Percentiles rank a stretch among this genome's conserved stretches.
Conservation (phyloP, 2,888 invertebrate genomes). For the Esperia sulphurella region DNA sequence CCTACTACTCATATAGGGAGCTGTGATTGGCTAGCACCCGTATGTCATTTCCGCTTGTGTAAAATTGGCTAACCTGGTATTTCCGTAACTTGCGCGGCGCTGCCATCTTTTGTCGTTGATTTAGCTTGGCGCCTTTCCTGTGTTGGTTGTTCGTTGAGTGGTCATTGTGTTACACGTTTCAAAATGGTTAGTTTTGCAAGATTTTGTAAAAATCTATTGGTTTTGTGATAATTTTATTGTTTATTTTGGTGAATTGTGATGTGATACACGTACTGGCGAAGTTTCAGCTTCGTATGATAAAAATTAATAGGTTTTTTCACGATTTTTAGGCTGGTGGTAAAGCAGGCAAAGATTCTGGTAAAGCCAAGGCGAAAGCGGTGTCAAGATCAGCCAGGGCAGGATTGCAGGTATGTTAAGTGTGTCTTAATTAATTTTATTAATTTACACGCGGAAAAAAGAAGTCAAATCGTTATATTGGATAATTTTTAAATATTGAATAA, state of each 20-base stretch:
- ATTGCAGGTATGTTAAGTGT: conserved; percentile 87
- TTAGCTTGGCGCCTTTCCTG: conserved; percentile 79
- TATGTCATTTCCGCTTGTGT: conserved; percentile 52
- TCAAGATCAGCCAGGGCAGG: conserved; percentile 99
- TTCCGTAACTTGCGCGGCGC: conserved; percentile 38
- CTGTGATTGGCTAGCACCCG: conserved; percentile 43
- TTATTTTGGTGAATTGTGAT: conserved; percentile 50
- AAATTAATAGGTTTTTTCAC: conserved; percentile 78
- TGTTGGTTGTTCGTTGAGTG: conserved; percentile 67
- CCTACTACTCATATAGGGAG: no score
- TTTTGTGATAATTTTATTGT: conserved; percentile 47
- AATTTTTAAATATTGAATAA: conserved; percentile 61
- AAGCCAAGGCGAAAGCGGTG: conserved; percentile 99
- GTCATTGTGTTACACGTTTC: conserved; percentile 75
- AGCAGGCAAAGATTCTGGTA: conserved; percentile 99
- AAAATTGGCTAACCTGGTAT: conserved; percentile 48
- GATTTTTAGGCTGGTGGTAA: conserved; percentile 98
- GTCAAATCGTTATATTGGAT: conserved; percentile 12
- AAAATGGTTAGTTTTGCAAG: conserved; percentile 80
- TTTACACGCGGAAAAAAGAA: conserved; percentile 33
- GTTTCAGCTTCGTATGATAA: conserved; percentile 75
- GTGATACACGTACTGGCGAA: conserved; percentile 73
- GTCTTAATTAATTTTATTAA: conserved; percentile 55
- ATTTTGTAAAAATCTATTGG: conserved; percentile 55
- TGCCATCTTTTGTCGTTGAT: conserved; percentile 71